Conservation (phyloP, 2,888 invertebrate species). For the Limnephilus auricula region DNA sequence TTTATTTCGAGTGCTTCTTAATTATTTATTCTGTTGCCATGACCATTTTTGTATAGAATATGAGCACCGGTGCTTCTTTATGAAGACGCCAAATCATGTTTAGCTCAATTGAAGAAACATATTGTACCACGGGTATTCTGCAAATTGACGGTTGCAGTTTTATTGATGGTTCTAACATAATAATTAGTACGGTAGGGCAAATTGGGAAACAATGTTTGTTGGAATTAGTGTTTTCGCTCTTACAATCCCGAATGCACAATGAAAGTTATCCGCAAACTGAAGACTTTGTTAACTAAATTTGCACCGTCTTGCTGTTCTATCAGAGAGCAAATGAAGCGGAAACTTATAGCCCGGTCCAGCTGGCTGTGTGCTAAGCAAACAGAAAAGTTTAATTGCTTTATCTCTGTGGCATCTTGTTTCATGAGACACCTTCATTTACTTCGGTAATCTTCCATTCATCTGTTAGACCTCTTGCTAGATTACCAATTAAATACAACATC, state of each 20-base stretch:
- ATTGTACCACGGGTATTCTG: neutral
- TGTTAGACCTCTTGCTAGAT: neutral
- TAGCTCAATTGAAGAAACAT: too few relatives aligned
- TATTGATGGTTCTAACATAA: neutral
- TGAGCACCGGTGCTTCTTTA: too few relatives aligned
- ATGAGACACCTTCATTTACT: neutral
- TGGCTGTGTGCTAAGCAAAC: neutral
- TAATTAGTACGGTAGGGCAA: neutral
- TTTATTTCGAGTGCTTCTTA: too few relatives aligned
- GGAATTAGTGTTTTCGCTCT: neutral
- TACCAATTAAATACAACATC: too few relatives aligned
- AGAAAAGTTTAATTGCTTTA: neutral
- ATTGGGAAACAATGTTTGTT: neutral
- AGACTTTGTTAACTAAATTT: constrained; percentile 27
- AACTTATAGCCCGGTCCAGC: neutral
- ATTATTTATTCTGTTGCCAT: too few relatives aligned
- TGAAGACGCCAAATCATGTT: too few relatives aligned
- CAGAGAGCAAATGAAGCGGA: neutral
- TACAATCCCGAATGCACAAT: neutral
- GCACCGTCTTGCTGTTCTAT: neutral
- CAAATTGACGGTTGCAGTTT: neutral
- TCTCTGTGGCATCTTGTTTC: neutral
- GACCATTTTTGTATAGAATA: too few relatives aligned
- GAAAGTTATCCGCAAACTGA: neutral
- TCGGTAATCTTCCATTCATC: neutral